Percentiles rank a stretch among this genome's conserved stretches.
Conservation (phyloP, 2,888 invertebrate genomes). For the Hydroisotoma schaefferi region DNA sequence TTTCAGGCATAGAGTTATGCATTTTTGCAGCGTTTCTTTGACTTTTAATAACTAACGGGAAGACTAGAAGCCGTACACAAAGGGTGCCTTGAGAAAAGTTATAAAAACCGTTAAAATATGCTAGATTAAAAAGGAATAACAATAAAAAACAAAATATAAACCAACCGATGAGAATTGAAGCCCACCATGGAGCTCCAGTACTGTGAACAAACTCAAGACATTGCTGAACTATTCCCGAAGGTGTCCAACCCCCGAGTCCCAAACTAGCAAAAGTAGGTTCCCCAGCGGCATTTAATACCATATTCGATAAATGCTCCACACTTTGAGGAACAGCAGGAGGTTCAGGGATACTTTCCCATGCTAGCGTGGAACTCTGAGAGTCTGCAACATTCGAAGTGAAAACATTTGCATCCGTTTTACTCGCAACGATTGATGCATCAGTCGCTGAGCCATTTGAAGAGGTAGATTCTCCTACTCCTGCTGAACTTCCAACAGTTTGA, state of each 20-base stretch:
- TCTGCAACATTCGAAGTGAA: background rate
- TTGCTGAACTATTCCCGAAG: slow-evolving; percentile 76
- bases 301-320: slow-evolving; percentile 31
- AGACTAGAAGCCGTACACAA: slow-evolving; percentile 68
- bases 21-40: slow-evolving; percentile 77
- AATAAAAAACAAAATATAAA: background rate
- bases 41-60: slow-evolving; percentile 78
- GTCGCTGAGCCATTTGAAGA: no score
- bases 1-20: slow-evolving; percentile 80
- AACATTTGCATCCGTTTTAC: no score
- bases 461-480: background rate
- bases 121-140: background rate
- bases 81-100: no score
- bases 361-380: slow-evolving; percentile 5
- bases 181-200: slow-evolving; percentile 90
- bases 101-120: no score
- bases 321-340: slow-evolving; percentile 38
- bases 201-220: slow-evolving; percentile 77
- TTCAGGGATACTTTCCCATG: slow-evolving; percentile 43
- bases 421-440: background rate
- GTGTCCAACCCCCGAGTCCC: slow-evolving; percentile 78
- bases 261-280: slow-evolving; percentile 76
- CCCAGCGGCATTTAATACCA: slow-evolving; percentile 52
- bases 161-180: slow-evolving; percentile 69
- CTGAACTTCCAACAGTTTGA: background rate